A percentile compares a stretch with the other conserved stretches of the same genome.
Conservation (phyloP, 2,888 invertebrate species). For the Clepsis dumicolana region DNA sequence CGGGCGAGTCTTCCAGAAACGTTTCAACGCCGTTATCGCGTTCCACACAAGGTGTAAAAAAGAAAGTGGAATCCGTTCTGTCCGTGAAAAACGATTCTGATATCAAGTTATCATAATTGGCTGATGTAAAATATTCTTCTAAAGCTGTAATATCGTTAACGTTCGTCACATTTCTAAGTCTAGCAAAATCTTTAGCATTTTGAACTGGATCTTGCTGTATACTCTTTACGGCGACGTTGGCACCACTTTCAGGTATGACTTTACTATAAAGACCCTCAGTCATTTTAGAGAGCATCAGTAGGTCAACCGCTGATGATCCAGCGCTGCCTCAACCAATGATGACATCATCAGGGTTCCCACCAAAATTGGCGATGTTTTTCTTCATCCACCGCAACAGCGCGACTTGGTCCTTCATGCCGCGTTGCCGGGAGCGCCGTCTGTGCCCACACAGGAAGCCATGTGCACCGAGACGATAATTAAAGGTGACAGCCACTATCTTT, state of each 20-base stretch:
- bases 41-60: conserved; percentile 31
- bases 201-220: conserved; percentile 34
- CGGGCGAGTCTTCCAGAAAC: background rate
- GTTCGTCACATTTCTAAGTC: conserved; percentile 11
- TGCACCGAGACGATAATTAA: conserved; percentile 45
- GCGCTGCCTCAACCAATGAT: conserved; percentile 45
- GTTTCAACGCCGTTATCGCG: conserved; percentile 6
- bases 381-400: conserved; percentile 44
- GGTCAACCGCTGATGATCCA: conserved; percentile 44
- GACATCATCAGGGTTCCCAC: conserved; percentile 45
- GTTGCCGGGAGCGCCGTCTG: conserved; percentile 46
- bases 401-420: conserved; percentile 47
- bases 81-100: background rate
- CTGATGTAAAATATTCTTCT: conserved; percentile 19
- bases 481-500: conserved; percentile 45
- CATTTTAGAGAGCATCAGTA: conserved; percentile 41
- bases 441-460: conserved; percentile 46
- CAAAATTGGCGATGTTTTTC: conserved; percentile 45
- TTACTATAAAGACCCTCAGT: conserved; percentile 44
- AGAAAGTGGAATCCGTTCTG: background rate
- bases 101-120: conserved; percentile 8
- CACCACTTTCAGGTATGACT: conserved; percentile 46
- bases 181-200: conserved; percentile 29
- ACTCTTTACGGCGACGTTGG: conserved; percentile 23
- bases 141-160: conserved; percentile 15